Evolutionary conservation across 2,888 invertebrate genomes (phyloP).

Genomic region (Muschampia plurimacula): DNA sequence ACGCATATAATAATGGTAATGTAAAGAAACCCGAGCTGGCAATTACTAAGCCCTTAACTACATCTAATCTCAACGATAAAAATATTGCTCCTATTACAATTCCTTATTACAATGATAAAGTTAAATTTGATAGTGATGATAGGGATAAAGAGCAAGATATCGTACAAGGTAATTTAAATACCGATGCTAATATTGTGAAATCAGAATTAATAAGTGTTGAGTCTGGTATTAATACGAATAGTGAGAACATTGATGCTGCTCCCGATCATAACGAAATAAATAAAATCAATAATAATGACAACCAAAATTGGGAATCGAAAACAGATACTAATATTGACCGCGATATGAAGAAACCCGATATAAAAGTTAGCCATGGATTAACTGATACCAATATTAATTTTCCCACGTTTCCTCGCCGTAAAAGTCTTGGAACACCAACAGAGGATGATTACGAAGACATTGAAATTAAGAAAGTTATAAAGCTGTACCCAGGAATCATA

Average conservation of each 20-base stretch:
- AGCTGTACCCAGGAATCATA: conserved; percentile 2
- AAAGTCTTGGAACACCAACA: not conserved
- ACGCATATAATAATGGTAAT: not conserved
- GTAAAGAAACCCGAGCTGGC: not conserved
- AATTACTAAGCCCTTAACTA: not conserved
- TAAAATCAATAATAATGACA: not conserved
- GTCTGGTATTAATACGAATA: not conserved
- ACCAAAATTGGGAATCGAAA: not conserved
- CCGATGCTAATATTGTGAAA: not conserved
- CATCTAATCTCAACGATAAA: not conserved
- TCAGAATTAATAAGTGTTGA: not conserved
- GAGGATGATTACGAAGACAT: conserved; percentile 19
- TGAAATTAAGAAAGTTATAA: conserved; percentile 10
- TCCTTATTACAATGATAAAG: not conserved
- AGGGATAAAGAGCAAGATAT: not conserved
- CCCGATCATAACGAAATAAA: not conserved
- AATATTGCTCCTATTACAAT: not conserved
- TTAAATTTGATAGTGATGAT: not conserved
- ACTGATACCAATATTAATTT: not conserved
- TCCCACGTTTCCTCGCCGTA: not conserved
- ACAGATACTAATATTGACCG: not conserved
- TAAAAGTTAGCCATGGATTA: not conserved
- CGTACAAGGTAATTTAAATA: not conserved
- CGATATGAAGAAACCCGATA: not conserved
- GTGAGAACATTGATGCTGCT: not conserved